These are phyloP conservation scores for Pocillopora verrucosa DNA, from an alignment of 64 coral and sea anemone genomes.

Conservation along the genomic window DNA sequence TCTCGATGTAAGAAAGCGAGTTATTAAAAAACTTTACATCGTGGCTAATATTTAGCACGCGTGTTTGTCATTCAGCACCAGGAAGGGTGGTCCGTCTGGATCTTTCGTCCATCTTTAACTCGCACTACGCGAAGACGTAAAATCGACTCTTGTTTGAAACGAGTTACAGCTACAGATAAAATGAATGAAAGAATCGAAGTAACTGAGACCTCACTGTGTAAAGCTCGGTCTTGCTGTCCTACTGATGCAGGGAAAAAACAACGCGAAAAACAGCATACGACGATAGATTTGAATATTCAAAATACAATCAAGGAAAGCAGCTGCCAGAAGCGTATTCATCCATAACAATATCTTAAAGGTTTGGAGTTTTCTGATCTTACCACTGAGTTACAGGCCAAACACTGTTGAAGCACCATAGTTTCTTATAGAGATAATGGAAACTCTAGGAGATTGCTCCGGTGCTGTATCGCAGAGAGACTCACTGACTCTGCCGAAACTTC, in stretches of 20 bases:
- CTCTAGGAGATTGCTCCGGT: background rate
- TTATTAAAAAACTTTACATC: too few relatives aligned
- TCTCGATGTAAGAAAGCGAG: too few relatives aligned
- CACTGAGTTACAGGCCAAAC: background rate
- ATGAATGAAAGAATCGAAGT: too few relatives aligned
- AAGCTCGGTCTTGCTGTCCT: too few relatives aligned
- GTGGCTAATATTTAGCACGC: background rate
- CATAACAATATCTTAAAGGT: background rate
- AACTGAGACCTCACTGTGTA: too few relatives aligned
- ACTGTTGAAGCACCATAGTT: background rate
- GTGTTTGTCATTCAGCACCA: background rate
- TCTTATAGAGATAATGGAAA: background rate
- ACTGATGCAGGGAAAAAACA: background rate
- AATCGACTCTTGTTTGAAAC: background rate
- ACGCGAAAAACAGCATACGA: background rate
- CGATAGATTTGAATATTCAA: background rate
- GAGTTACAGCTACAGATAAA: background rate
- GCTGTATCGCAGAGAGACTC: background rate
- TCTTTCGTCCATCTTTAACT: background rate
- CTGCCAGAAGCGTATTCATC: background rate
- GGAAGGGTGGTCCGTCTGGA: conserved; percentile 3
- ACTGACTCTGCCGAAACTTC: background rate
- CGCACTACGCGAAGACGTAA: background rate
- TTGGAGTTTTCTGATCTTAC: background rate
- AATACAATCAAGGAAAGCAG: background rate